These are phyloP conservation scores for Protula sp. DNA, from an alignment of 2,888 invertebrate genomes.

Conservation along the genomic window DNA sequence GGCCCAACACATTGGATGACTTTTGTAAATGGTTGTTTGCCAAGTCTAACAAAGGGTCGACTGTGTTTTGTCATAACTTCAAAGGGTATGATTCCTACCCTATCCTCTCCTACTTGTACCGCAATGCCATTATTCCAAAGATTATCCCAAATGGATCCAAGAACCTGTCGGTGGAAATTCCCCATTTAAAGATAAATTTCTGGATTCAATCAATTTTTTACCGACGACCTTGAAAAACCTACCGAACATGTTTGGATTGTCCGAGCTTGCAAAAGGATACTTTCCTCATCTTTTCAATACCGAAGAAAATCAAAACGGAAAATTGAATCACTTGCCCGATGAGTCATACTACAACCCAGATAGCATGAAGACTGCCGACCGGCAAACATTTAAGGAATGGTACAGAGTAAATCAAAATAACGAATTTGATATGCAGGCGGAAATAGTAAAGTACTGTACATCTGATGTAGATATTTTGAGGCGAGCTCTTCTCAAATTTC, in stretches of 20 bases:
- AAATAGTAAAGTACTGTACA: conserved; percentile 1
- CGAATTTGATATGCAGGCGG: not conserved
- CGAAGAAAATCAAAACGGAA: not conserved
- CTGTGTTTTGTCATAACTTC: not conserved
- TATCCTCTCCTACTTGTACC: not conserved
- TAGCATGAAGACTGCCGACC: not conserved
- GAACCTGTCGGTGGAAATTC: not conserved
- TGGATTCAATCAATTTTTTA: conserved; percentile 2
- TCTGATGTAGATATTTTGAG: conserved; percentile 3
- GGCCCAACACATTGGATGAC: not conserved
- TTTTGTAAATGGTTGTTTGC: not conserved
- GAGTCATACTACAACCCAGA: not conserved
- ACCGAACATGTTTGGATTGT: conserved; percentile 1
- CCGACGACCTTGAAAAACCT: not conserved
- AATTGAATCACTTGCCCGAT: not conserved
- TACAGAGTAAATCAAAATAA: not conserved
- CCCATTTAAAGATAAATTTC: not conserved
- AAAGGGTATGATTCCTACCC: not conserved
- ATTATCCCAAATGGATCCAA: not conserved
- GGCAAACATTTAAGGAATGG: not conserved
- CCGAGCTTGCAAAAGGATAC: conserved; percentile 3
- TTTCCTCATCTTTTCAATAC: conserved; percentile 3
- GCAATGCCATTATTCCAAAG: not conserved
- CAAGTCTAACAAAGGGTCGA: not conserved
- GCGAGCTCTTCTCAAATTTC: not conserved